A percentile compares a stretch with the other conserved stretches of the same genome.
These are phyloP conservation scores for Protophormia terraenovae DNA, from an alignment of 2,888 invertebrate species.

Conservation along the genomic window DNA sequence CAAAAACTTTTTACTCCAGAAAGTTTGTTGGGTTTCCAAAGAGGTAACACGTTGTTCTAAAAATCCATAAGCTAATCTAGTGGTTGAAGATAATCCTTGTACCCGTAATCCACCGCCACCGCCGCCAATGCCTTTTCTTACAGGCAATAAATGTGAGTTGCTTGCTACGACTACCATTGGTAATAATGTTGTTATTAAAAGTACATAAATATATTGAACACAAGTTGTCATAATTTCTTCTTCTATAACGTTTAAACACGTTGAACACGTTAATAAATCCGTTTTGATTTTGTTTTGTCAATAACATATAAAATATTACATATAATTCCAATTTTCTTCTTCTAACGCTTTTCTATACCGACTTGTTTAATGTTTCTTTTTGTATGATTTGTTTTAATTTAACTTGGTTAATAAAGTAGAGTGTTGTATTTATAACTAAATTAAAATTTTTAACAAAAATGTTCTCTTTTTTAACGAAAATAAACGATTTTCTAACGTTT, in stretches of 20 bases:
- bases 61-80: constrained; percentile 67
- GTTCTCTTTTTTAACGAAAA: constrained; percentile 15
- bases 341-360: background rate
- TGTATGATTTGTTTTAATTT: constrained; percentile 35
- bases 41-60: constrained; percentile 73
- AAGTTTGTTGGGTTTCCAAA: constrained; percentile 70
- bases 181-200: constrained; percentile 73
- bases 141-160: constrained; percentile 62
- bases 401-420: constrained; percentile 7
- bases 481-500: background rate
- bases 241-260: constrained; percentile 55
- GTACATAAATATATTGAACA: constrained; percentile 73
- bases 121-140: constrained; percentile 64
- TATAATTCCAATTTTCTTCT: background rate
- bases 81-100: constrained; percentile 11
- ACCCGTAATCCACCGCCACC: background rate
- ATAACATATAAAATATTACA: background rate
- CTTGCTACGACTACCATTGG: constrained; percentile 75
- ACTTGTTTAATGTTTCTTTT: constrained; percentile 1
- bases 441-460: background rate
- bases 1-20: constrained; percentile 76
- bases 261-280: constrained; percentile 61
- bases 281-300: constrained; percentile 58
- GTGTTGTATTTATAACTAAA: constrained; percentile 60
- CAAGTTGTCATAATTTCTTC: constrained; percentile 75